Percentiles rank a stretch among this genome's conserved stretches.
Evolutionary conservation across 2,113 vertebrate species (phyloP).

Genomic region (Bos javanicus): DNA sequence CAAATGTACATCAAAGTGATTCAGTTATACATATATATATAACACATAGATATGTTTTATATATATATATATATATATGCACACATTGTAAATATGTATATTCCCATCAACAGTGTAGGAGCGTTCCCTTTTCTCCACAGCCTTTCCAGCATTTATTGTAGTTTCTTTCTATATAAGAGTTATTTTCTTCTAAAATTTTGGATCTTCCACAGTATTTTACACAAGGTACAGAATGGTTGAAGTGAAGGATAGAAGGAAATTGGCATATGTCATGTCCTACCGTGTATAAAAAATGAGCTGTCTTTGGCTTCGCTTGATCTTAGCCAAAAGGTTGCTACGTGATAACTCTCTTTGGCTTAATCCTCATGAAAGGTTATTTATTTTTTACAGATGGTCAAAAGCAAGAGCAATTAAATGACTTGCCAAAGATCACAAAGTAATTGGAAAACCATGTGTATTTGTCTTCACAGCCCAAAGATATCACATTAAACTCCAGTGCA

Average conservation of each 20-base stretch:
- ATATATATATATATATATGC: not conserved
- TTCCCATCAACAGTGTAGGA: not conserved
- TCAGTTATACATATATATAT: not conserved
- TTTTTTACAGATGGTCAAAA: slow-evolving; percentile 7
- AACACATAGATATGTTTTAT: not conserved
- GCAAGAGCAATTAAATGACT: not conserved
- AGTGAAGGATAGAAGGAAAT: not conserved
- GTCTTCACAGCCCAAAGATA: not conserved
- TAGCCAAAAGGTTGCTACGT: not conserved
- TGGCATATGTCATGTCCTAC: not conserved
- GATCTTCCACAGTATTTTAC: not conserved
- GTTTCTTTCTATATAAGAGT: not conserved
- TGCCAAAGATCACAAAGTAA: not conserved
- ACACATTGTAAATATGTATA: not conserved
- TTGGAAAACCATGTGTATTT: not conserved
- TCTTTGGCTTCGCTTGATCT: not conserved
- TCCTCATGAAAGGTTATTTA: not conserved
- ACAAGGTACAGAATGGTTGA: not conserved
- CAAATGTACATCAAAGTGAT: not conserved
- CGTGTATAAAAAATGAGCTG: not conserved
- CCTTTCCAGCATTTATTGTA: not conserved
- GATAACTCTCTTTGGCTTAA: not conserved
- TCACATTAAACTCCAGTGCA: not conserved
- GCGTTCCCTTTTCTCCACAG: not conserved
- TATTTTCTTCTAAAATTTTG: not conserved